Conservation (phyloP, 2,888 invertebrate genomes). For the Acleris laterana region DNA sequence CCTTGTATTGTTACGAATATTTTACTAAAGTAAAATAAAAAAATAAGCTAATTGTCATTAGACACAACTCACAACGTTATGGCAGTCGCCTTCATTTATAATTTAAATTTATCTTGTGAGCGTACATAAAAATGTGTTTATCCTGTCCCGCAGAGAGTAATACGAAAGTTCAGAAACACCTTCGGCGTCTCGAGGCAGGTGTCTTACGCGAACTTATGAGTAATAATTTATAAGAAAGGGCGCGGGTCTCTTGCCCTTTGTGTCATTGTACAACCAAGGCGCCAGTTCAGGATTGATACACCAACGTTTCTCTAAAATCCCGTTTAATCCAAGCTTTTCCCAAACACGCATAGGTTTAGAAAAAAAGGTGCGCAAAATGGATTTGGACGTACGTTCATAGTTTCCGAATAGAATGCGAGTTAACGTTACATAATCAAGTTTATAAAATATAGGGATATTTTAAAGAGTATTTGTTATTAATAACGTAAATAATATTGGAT, state of each 20-base stretch:
- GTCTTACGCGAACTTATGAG: constrained; percentile 33
- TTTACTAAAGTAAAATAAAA: neutral
- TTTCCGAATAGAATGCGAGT: too few species aligned
- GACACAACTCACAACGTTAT: constrained; percentile 1
- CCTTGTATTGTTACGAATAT: neutral
- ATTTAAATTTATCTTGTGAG: constrained; percentile 3
- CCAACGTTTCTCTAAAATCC: neutral
- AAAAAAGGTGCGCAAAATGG: too few species aligned
- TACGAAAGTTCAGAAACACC: constrained; percentile 42
- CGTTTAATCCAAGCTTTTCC: too few species aligned
- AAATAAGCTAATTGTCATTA: constrained; percentile 3
- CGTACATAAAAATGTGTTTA: constrained; percentile 5
- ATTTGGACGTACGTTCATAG: too few species aligned
- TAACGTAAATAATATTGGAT: neutral
- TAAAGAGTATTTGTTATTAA: too few species aligned
- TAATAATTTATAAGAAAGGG: constrained; percentile 55
- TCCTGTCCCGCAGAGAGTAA: constrained; percentile 25
- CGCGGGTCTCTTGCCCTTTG: constrained; percentile 48
- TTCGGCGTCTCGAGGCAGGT: constrained; percentile 32
- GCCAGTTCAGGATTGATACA: neutral
- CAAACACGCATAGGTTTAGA: too few species aligned
- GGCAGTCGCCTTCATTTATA: constrained; percentile 4
- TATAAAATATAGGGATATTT: too few species aligned
- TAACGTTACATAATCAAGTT: too few species aligned
- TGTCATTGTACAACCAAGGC: constrained; percentile 46